Evolutionary conservation across 35 echinoderm and acorn worm genomes (phyloP), one percentile per base, ranked within the genome.

Genomic region (Patiria miniata): DNA sequence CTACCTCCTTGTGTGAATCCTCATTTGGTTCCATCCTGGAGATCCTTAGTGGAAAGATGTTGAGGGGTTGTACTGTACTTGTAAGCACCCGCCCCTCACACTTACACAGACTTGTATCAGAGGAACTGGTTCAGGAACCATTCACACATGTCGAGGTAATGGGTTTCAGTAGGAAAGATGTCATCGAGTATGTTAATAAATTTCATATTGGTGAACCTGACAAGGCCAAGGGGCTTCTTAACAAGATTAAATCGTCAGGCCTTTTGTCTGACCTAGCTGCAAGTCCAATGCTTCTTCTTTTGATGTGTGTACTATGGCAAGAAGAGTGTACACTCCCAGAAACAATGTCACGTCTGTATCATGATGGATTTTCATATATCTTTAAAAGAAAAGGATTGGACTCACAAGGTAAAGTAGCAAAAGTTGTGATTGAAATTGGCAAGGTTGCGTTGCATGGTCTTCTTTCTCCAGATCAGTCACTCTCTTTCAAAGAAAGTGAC

Each of bases 401-500:
- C n/a, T 73, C 22, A 30, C 18, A 30, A 34, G 10, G 12, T 23
- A 23, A 34, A 69, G 8, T 68, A 68, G 8, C 14, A 30, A 68
- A 19, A 10, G 29, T 38, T 4, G 39, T 37, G 40, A 79, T 39
- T 39, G 8, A 19, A 39, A 10, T 79, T 79, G 77, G 40, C 23
- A 38, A 38, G 50, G 81, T 33, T 36, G 50, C 22, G n/a, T 57
- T 58, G 15, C 22, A 30, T 8, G 18, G 51, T 58, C 55, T 58
- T 38, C 81, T 59, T 58, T 33, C 10, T 83, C 44, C 23, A 56
- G 51, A 33, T 83, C 52, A 17, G 32, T 33, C 28, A 30, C 53
- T 59, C 7, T n/a, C 29, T 58, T 83, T 58, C 59, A 69, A 34
- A 69, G 61, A 69, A 69, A 34, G 26, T 26, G 61, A 69, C 61